Evolutionary conservation across 2,888 invertebrate genomes (phyloP).

Genomic region (Abrostola triplasia): DNA sequence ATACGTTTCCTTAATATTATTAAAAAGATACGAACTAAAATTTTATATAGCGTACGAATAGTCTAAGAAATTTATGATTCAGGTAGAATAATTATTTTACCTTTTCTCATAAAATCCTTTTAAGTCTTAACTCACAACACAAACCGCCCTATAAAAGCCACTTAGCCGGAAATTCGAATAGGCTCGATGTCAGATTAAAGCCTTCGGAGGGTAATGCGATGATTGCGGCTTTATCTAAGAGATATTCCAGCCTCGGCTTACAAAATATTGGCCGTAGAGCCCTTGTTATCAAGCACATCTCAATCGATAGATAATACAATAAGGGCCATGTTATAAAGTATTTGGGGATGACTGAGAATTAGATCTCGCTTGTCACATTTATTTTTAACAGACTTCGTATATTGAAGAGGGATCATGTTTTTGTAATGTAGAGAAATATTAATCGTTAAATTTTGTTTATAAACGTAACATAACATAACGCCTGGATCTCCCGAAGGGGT

Average conservation of each 20-base stretch:
- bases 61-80: conserved; percentile 2
- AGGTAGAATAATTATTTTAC: not conserved
- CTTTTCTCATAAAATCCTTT: conserved; percentile 29
- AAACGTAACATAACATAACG: too few species aligned
- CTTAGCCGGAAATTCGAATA: conserved; percentile 69
- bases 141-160: conserved; percentile 59
- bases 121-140: conserved; percentile 42
- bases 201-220: conserved; percentile 59
- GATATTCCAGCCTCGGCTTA: conserved; percentile 30
- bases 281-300: conserved; percentile 23
- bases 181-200: conserved; percentile 64
- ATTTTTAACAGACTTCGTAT: not conserved
- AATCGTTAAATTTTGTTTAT: too few species aligned
- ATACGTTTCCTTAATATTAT: not conserved
- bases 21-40: not conserved
- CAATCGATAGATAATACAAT: conserved; percentile 19
- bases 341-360: not conserved
- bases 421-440: too few species aligned
- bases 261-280: conserved; percentile 30
- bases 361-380: not conserved
- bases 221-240: conserved; percentile 54
- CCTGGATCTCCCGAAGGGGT: too few species aligned
- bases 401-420: too few species aligned
- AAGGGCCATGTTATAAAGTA: not conserved
- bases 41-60: not conserved